These are phyloP conservation scores for Argyresthia albistria DNA, from an alignment of 2,888 invertebrate species.

Conservation along the genomic window DNA sequence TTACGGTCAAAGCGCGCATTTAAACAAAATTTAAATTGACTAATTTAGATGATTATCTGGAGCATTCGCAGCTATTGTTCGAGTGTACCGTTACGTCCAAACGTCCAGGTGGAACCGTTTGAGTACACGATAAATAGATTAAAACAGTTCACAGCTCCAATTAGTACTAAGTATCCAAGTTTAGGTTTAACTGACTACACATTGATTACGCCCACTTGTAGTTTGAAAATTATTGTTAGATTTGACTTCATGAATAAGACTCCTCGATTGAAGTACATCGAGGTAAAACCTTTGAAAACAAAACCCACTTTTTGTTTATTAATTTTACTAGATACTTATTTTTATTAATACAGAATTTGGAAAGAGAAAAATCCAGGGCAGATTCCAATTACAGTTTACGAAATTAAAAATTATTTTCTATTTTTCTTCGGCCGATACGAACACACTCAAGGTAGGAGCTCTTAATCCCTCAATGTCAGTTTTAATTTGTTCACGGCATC, in stretches of 20 bases:
- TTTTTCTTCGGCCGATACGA: constrained; percentile 33
- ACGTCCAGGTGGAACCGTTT: background rate
- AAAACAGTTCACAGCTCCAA: too few species aligned
- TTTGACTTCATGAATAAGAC: too few species aligned
- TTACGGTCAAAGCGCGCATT: constrained; percentile 19
- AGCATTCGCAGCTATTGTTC: constrained; percentile 29
- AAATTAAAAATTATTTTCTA: constrained; percentile 28
- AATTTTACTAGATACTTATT: background rate
- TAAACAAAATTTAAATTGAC: constrained; percentile 31
- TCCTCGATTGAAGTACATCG: too few species aligned
- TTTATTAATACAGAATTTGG: background rate
- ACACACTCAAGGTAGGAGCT: constrained; percentile 41
- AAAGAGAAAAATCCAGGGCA: background rate
- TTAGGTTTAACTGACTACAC: too few species aligned
- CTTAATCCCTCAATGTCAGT: constrained; percentile 70
- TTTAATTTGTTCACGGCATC: constrained; percentile 63
- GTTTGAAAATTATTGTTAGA: too few species aligned
- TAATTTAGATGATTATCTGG: constrained; percentile 34
- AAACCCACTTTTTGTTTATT: background rate
- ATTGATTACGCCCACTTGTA: too few species aligned
- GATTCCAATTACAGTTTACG: constrained; percentile 22
- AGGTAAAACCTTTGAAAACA: background rate
- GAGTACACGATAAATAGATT: too few species aligned
- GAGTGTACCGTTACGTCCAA: background rate
- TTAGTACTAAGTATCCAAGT: too few species aligned